A percentile compares a stretch with the other conserved stretches of the same genome.
phyloP scores from a whole-genome alignment of 2,888 invertebrate genomes.

The Fragum fragum region DNA sequence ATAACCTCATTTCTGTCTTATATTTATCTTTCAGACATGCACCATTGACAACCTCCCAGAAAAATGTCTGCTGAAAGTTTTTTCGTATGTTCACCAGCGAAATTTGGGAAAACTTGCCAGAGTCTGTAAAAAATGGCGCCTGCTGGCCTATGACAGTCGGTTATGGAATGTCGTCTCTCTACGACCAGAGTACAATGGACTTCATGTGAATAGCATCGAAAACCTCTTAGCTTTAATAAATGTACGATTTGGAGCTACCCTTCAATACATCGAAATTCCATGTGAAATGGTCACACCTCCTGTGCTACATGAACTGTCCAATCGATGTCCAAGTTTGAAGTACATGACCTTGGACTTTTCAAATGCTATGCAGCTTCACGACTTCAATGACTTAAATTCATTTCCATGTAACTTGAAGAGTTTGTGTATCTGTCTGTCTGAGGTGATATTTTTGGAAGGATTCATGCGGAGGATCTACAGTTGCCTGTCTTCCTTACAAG shows the following conservation, averaged over 20 bases:
- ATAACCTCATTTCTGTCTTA: not conserved
- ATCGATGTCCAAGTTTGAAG: conserved; percentile 89
- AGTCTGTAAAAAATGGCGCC: conserved; percentile 98
- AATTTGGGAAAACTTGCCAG: conserved; percentile 96
- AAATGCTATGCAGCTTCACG: conserved; percentile 96
- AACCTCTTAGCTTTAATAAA: conserved; percentile 93
- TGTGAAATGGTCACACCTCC: conserved; percentile 98
- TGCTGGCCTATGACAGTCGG: conserved; percentile 97
- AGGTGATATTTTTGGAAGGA: conserved; percentile 99
- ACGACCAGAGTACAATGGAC: conserved; percentile 97
- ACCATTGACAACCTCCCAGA: conserved; percentile 94
- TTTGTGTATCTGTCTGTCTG: conserved; percentile 98
- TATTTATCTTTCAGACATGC: conserved; percentile 74
- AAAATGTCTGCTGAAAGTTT: conserved; percentile 97
- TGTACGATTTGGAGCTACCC: conserved; percentile 87
- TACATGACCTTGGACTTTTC: conserved; percentile 98
- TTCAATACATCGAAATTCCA: conserved; percentile 89
- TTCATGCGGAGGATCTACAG: conserved; percentile 99
- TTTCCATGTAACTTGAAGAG: conserved; percentile 99
- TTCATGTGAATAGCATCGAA: conserved; percentile 95
- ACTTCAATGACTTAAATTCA: conserved; percentile 99
- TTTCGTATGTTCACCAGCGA: conserved; percentile 96
- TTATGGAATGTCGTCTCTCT: conserved; percentile 99
- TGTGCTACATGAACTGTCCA: conserved; percentile 98
- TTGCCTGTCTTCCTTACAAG: conserved; percentile 99